phyloP scores from a whole-genome alignment of 2,113 vertebrate genomes.

The Varanus salvator region DNA sequence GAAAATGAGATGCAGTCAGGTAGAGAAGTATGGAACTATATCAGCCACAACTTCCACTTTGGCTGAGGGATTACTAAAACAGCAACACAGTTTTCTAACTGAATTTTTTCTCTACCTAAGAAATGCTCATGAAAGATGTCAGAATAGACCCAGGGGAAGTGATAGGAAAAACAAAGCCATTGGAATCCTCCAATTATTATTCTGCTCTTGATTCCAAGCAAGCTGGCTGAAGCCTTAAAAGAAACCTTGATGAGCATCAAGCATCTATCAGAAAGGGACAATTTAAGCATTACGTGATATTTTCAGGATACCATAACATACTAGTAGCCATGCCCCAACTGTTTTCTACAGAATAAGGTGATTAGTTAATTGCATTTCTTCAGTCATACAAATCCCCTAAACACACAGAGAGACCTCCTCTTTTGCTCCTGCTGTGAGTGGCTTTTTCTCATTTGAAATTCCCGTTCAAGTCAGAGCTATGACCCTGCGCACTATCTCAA shows the following conservation, averaged over 20 bases:
- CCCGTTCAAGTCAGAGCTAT: constrained; percentile 6
- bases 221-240: constrained; percentile 43
- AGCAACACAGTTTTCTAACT: constrained; percentile 27
- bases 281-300: constrained; percentile 3
- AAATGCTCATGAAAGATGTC: constrained; percentile 46
- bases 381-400: background rate
- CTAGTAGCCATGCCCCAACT: constrained; percentile 3
- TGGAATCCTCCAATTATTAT: constrained; percentile 61
- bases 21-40: background rate
- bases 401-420: background rate
- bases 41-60: constrained; percentile 5
- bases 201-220: constrained; percentile 53
- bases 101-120: constrained; percentile 27
- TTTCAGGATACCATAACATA: background rate
- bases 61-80: constrained; percentile 16
- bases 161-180: constrained; percentile 46
- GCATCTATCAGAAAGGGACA: constrained; percentile 10
- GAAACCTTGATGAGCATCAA: constrained; percentile 25
- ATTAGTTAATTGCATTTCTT: background rate
- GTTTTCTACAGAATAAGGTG: constrained; percentile 30
- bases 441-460: constrained; percentile 16
- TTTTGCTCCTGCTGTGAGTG: constrained; percentile 25
- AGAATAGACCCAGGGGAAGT: constrained; percentile 44
- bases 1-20: background rate
- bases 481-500: constrained; percentile 23